Base-by-base conservation (phyloP, 2,888 invertebrate genomes). In the Entomobrya multifasciata region DNA sequence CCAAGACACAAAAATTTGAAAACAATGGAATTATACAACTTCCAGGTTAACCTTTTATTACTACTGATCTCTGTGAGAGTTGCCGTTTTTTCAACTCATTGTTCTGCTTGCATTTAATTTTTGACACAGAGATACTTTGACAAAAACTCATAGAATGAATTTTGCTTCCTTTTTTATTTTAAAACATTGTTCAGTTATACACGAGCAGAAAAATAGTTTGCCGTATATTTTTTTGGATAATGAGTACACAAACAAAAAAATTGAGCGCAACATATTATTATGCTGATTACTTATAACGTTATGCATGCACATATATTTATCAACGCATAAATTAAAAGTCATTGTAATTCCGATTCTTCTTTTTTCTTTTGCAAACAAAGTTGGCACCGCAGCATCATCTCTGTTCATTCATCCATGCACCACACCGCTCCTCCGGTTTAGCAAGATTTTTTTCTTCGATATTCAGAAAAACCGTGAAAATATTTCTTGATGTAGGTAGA, bases 401-500 rank as follows among this genome's bases (percentile, higher is more conserved):
- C 17, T 36, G 65, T 13, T 36, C 41, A 65, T 65, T 36, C 41
- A 65, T 65, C 36, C 65, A 17, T 36, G 36, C 41, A 41, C 11
- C 62, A 25, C 17, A 55, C 74, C 82, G 62, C 82, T 82, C 82
- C 82, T 49, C 82, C 49, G 74, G 82, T 74, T 82, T 25, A 52
- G 65, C 82, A 82, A 49, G 72, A 44, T 82, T 82, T 49, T 74
- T 62, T 36, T 49, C 62, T 62, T 57, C 22, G 25, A 15, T 25
- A 36, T 36, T 36, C 4, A 36, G 1, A 41, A 36, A 65, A 65
- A 36, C 30, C 65, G 30, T 27, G 62, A 65, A 65, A 65, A 36
- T 72, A 49, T 72, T 44, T 49, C 72, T 49, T 49, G 72, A 72
- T 72, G 72, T 72, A 72, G 72, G 72, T 72, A 72, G 72, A 72